phyloP scores from a whole-genome alignment of 2,113 vertebrate genomes.

The Xerus inauris region DNA sequence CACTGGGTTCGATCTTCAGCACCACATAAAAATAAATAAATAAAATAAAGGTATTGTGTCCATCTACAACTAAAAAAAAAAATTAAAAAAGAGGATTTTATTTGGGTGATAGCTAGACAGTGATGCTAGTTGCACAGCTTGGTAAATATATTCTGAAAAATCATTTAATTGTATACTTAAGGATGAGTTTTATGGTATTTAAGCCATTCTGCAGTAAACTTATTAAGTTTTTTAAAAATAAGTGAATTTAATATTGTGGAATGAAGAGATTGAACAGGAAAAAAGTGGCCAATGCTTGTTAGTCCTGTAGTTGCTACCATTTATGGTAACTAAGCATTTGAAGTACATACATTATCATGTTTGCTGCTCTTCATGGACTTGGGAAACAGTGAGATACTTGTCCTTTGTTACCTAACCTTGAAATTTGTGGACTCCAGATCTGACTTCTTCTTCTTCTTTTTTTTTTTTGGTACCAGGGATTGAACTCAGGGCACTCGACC shows the following conservation, averaged over 20 bases:
- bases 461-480: too few relatives aligned
- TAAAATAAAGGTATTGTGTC: too few relatives aligned
- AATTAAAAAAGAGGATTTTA: background rate
- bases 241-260: background rate
- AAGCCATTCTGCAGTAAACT: background rate
- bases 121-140: background rate
- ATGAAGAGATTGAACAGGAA: slow-evolving; percentile 13
- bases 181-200: slow-evolving; percentile 10
- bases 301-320: background rate
- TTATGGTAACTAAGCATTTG: slow-evolving; percentile 17
- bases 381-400: background rate
- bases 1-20: too few relatives aligned
- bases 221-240: background rate
- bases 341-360: slow-evolving; percentile 5
- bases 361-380: background rate
- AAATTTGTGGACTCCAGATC: slow-evolving; percentile 2
- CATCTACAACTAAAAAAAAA: too few relatives aligned
- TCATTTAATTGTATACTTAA: slow-evolving; percentile 18
- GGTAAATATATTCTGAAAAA: background rate
- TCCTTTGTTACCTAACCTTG: slow-evolving; percentile 17
- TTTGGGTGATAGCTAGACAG: background rate
- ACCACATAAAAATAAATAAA: too few relatives aligned
- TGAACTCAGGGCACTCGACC: too few relatives aligned
- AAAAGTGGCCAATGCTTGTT: background rate
- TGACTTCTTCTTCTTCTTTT: too few relatives aligned